A percentile compares a stretch with the other conserved stretches of the same genome.
These are phyloP conservation scores for Hippasteria phrygiana DNA, from an alignment of 53 echinoderm and acorn worm species.

Conservation along the genomic window DNA sequence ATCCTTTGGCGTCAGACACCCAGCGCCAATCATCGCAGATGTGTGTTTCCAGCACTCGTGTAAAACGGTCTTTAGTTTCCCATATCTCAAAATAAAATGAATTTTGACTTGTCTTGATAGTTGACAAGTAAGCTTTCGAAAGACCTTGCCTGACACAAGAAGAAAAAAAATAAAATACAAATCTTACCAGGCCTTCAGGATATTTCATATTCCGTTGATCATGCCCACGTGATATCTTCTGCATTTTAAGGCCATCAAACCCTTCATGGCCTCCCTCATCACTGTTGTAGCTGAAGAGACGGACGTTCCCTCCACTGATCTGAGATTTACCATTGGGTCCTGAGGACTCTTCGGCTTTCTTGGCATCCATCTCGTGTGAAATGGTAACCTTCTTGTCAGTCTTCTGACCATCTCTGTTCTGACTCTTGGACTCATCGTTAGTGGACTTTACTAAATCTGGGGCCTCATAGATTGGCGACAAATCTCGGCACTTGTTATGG, in stretches of 20 bases:
- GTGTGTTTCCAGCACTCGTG: too few species aligned
- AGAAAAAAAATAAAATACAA: neutral
- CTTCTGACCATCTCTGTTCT: neutral
- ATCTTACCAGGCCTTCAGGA: slow-evolving; percentile 65
- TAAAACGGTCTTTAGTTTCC: too few species aligned
- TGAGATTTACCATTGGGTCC: neutral
- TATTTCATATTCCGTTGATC: slow-evolving; percentile 23
- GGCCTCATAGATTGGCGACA: slow-evolving; percentile 81
- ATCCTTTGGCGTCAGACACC: too few species aligned
- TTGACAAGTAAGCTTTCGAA: too few species aligned
- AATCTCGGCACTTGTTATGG: slow-evolving; percentile 59
- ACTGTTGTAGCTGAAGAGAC: slow-evolving; percentile 78
- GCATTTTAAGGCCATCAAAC: neutral
- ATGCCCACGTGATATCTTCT: neutral
- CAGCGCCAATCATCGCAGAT: too few species aligned
- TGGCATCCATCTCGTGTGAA: neutral
- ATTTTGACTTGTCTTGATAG: too few species aligned
- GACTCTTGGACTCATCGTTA: slow-evolving; percentile 21
- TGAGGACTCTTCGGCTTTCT: slow-evolving; percentile 18
- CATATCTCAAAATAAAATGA: too few species aligned
- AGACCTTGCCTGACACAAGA: neutral
- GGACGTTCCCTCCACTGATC: slow-evolving; percentile 31
- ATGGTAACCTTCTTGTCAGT: neutral
- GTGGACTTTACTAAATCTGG: slow-evolving; percentile 64
- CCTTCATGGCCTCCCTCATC: slow-evolving; percentile 69